Base-by-base conservation (phyloP, 2,113 vertebrate species). In the Apodemus sylvaticus region DNA sequence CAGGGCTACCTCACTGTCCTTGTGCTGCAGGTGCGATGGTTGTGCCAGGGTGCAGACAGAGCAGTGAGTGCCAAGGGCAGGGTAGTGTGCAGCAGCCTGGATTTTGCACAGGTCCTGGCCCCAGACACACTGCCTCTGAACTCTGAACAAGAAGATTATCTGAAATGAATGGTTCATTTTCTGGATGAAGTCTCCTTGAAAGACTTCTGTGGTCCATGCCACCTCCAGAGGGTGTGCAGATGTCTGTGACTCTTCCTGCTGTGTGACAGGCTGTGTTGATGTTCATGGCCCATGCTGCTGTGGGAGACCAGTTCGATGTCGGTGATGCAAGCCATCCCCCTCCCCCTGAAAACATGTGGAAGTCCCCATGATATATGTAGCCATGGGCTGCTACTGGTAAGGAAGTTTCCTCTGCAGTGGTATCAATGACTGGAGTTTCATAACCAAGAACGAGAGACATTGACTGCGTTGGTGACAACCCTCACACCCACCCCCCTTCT, bases 401-500 rank as follows among this genome's bases (percentile, higher is more conserved):
- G 2, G 20, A 42, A 22, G 19, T 20, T 71, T 73, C 39, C 9
- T 73, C 20, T 73, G 71, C 20, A 11, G 4, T 19, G 20, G 71
- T 73, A 39, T 42, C n/a, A 39, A 73, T 9, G n/a, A 73, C 71
- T 42, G n/a, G 24, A 73, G 71, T 42, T 39, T 42, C n/a, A 4
- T 5, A 73, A 39, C 71, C 19, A 39, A 73, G n/a, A 73, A 73
- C 22, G n/a, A 73, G n/a, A 73, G n/a, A 39, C 71, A 22, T 20
- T n/a, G 70, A 71, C n/a, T 36, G 17, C 36, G 20, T 71, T 36
- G n/a, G 7, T 71, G 36, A n/a, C 70, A 39, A n/a, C 36, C 31
- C 7, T 12, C 68, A 0, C 16, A 5, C 7, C 36, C 7, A 1
- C 1, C 62, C 22, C 62, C 55, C n/a, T n/a, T n/a, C n/a, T n/a